Conservation (phyloP, 1,140 invertebrate genomes). For the Eubasilissa regina region DNA sequence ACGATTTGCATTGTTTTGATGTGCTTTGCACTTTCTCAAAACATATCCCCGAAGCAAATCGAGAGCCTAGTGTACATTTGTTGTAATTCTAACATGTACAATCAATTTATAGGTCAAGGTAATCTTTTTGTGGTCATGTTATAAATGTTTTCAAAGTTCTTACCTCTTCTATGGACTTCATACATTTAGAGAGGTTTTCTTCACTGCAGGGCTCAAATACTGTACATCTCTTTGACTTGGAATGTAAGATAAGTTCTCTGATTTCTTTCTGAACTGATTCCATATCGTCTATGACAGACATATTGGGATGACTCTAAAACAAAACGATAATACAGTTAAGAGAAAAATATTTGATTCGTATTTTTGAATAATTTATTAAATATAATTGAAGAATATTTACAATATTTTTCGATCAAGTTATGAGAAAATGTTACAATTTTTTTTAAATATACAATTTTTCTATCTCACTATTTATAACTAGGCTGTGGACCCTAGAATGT, state of each 20-base stretch:
- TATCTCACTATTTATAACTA: too few relatives aligned
- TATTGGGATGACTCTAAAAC: constrained; percentile 11
- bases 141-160: neutral
- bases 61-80: too few relatives aligned
- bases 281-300: constrained; percentile 49
- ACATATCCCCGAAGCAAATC: too few relatives aligned
- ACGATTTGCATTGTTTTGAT: too few relatives aligned
- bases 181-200: constrained; percentile 54
- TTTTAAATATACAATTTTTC: too few relatives aligned
- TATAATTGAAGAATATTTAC: neutral
- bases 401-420: neutral
- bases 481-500: too few relatives aligned
- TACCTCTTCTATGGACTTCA: constrained; percentile 54
- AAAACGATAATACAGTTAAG: neutral
- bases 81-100: too few relatives aligned
- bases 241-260: constrained; percentile 53
- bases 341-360: neutral
- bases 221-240: constrained; percentile 51
- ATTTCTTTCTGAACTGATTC: constrained; percentile 53
- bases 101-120: too few relatives aligned
- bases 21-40: too few relatives aligned
- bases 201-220: constrained; percentile 55
- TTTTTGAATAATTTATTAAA: neutral
- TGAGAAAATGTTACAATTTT: too few relatives aligned
- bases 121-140: too few relatives aligned